Base-by-base conservation (phyloP, 2,797 vertebrate species). In the Periophthalmus magnuspinnatus region DNA sequence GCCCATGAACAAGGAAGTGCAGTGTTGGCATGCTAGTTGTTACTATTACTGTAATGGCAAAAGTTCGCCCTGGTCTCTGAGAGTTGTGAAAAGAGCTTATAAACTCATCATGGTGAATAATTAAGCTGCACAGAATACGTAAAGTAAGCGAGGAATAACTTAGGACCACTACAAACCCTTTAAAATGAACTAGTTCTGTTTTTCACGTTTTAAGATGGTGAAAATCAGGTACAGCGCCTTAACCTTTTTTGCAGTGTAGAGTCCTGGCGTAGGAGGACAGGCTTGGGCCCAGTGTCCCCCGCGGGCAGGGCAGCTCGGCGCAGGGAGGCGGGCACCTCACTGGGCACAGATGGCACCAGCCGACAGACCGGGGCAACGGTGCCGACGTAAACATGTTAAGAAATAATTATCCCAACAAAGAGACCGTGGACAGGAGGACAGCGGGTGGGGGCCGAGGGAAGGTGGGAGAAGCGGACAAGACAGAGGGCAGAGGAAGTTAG, bases 401-500 rank as follows among this genome's bases (percentile, higher is more conserved):
- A 91, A 88, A 90, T 90, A 86, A 91, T 90, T 89, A 86, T 89
- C 73, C 62, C 67, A 83, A 89, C 87, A 89, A 82, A 89, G 91
- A 89, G 88, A 90, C 72, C 66, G 65, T 72, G 86, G 85, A 84
- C 82, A 72, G 48, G 2, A 76, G 72, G 79, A 66, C 58, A 57
- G 76, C 17, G 13, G 74, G 73, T 57, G 57, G 28, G 62, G 68
- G 75, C 57, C 78, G 80, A 76, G 75, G 76, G 77, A 75, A 61
- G 60, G 67, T 60, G 45, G 19, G 65, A 38, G 52, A 55, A n/a
- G 48, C 36, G 41, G 64, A 64, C 54, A 55, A 48, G 59, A 75
- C 63, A 41, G 52, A 74, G 69, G 69, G 71, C 61, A 52, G 28
- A 22, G 28, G 32, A 38, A 41, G 14, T 57, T 24, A n/a, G 16